Evolutionary conservation across 2,113 vertebrate genomes (phyloP), one percentile per base, ranked within the genome.

Genomic region (Heptranchias perlo): DNA sequence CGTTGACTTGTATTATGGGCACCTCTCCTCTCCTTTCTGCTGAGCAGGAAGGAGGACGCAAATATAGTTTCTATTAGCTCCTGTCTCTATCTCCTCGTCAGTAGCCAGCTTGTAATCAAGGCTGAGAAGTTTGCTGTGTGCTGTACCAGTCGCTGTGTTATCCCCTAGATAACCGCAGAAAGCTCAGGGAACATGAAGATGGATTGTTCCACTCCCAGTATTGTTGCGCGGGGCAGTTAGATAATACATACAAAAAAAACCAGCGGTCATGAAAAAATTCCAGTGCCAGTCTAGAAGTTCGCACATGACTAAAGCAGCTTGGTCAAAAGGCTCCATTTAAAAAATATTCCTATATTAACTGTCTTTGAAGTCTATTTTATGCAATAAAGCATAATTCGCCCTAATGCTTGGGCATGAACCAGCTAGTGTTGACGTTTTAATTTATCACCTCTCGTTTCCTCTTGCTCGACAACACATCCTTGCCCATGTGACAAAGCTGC

Each of bases 371-470:
- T 61, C 49, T 91, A 31, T 91, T 91, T 91, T 54, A 91, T 61
- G 87, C 13, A 31, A 54, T 52, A 35, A 61, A 91, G 52, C 47
- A 16, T 91, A 58, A 54, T 91, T 91, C 87, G 61, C 84, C 84
- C 23, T 0, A 25, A 54, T 49, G 54, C 52, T 58, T 61, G 87
- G 87, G 54, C 86, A 35, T 58, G 52, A 61, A n/a, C 52, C 87
- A 91, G 87, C 87, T n/a, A 16, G 87, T 28, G 31, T 18, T 61
- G 87, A 91, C 87, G 23, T 54, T 91, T 31, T 31, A 49, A 91
- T 91, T 89, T 13, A 89, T 89, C 86, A 54, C 86, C 86, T 89
- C 86, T 54, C 86, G 31, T 31, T 62, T 93, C 89, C 89, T 89
- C 49, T 89, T 89, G 47, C 86, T 49, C 86, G 28, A 89, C 49